Conservation (phyloP, 2,797 vertebrate species). For the Melanotaenia pygmaea region DNA sequence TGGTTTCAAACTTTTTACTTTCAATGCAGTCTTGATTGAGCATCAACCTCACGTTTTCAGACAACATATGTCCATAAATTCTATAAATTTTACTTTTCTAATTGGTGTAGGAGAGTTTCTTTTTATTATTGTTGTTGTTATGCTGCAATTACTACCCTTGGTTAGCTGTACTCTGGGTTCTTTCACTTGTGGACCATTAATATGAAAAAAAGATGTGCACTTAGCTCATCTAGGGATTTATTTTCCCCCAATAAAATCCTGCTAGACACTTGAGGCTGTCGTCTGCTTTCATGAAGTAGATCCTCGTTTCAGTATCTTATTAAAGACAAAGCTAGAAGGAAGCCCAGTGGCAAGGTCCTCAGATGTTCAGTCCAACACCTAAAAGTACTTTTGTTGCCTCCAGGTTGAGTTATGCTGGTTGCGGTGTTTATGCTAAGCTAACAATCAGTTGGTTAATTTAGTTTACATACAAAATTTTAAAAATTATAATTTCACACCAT, state of each 20-base stretch:
- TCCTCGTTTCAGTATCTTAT: not conserved
- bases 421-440: no score
- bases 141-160: not conserved
- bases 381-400: not conserved
- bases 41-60: not conserved
- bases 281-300: not conserved
- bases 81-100: no score
- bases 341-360: not conserved
- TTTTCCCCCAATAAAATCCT: not conserved
- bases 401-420: not conserved
- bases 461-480: no score
- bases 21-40: conserved; percentile 41
- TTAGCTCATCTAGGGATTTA: not conserved
- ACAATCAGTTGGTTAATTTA: no score
- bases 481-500: no score
- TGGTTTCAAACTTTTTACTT: conserved; percentile 36
- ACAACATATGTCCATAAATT: no score
- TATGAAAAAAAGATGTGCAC: not conserved
- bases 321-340: no score
- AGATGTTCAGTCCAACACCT: not conserved
- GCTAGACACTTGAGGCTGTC: not conserved
- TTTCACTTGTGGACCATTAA: not conserved
- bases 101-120: not conserved
- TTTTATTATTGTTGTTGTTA: not conserved
- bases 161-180: not conserved